Evolutionary conservation across 2,797 vertebrate species (phyloP), one percentile per base, ranked within the genome.

Genomic region (Helarctos malayanus): DNA sequence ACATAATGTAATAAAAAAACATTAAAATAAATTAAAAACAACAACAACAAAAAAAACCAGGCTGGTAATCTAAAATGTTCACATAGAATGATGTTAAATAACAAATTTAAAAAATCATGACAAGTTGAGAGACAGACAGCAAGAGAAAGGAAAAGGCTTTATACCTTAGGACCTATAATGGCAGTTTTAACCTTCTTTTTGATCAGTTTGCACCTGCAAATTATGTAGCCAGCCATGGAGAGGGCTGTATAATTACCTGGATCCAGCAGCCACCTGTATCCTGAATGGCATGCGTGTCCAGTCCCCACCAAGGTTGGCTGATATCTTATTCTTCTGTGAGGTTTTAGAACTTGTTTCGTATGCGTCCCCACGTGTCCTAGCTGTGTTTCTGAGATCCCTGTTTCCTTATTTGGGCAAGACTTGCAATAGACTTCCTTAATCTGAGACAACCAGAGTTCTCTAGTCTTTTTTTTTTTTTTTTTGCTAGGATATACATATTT

Each of bases 21-120:
- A 38, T 38, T 38, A 38, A 38, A 38, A 38, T 38, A 38, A 38
- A 38, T 38, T 38, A 38, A 38, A 38, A 38, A 38, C 38, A 38
- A 38, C 38, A 38, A 38, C 38, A 38, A 38, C 38, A 38, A 38
- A 38, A 68, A 41, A 90, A 61, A 54, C 32, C 32, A 41, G 63
- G 47, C 32, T 71, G 52, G 61, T 49, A 65, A 78, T 63, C 14
- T 84, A 68, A 84, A 90, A 49, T 57, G 54, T 63, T 63, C 25
- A 8, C 38, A 54, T 89, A 94, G 18, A 84, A 71, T 63, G 56
- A 88, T n/a, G 52, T 75, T 78, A 89, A 69, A 95, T 52, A 65
- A 29, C 29, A 79, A 78, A 63, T 75, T 18, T 0, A 4, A 18
- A 45, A 61, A 78, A 92, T 69, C 84, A 54, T 54, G 57, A 65